Evolutionary conservation across 2,888 invertebrate species (phyloP).

Genomic region (Parnassius apollo): DNA sequence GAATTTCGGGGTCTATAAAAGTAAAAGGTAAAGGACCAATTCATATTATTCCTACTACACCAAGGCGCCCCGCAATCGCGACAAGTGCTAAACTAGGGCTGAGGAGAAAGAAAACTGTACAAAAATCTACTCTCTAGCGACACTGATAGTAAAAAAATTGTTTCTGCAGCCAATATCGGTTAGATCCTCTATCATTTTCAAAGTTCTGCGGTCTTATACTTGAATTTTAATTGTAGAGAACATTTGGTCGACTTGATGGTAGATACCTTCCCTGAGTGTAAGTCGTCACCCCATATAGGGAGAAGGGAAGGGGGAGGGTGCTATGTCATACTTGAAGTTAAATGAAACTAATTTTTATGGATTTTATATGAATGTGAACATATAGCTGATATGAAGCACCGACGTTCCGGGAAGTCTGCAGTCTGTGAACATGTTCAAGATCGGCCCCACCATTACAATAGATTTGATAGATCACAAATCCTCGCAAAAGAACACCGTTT

Average conservation of each 20-base stretch:
- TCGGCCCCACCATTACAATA: no score
- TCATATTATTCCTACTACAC: slow-evolving; percentile 26
- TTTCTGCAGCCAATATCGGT: slow-evolving; percentile 31
- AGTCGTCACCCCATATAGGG: no score
- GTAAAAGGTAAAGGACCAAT: slow-evolving; percentile 4
- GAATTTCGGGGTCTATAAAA: background rate
- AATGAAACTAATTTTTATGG: no score
- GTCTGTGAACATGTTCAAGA: no score
- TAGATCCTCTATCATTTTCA: slow-evolving; percentile 36
- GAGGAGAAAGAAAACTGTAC: slow-evolving; percentile 29
- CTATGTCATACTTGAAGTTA: no score
- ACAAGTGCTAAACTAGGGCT: slow-evolving; percentile 42
- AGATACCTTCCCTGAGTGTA: no score
- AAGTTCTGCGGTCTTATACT: slow-evolving; percentile 32
- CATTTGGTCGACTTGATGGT: background rate
- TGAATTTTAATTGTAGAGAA: slow-evolving; percentile 29
- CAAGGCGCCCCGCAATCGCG: slow-evolving; percentile 51
- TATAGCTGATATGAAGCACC: no score
- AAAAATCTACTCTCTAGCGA: slow-evolving; percentile 25
- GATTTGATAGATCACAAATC: no score
- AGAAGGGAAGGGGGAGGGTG: no score
- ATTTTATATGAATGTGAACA: no score
- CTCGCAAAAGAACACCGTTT: no score
- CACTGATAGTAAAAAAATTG: slow-evolving; percentile 31
- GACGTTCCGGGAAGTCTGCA: no score